Percentiles rank a stretch among this genome's conserved stretches.
These are phyloP conservation scores for Chrysocyon brachyurus DNA, from an alignment of 2,797 vertebrate species.

Conservation along the genomic window DNA sequence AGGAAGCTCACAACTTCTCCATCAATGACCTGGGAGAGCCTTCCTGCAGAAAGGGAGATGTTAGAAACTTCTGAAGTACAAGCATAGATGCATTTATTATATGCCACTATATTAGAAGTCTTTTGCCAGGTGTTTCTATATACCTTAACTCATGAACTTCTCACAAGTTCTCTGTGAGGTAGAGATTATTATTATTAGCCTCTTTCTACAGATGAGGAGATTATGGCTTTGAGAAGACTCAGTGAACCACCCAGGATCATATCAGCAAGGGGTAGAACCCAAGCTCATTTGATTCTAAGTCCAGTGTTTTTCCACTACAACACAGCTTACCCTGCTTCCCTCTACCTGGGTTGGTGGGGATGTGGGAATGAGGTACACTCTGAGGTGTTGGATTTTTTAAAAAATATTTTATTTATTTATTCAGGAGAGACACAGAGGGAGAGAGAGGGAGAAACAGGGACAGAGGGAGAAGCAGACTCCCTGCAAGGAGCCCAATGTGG, in stretches of 20 bases:
- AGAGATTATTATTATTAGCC: constrained; percentile 47
- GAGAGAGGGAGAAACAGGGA: too few species aligned
- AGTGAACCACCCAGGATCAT: constrained; percentile 12
- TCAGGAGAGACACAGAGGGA: too few species aligned
- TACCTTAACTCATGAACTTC: neutral
- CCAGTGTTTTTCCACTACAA: neutral
- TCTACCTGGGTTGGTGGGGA: neutral
- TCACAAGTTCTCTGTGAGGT: constrained; percentile 20
- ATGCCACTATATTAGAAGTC: neutral
- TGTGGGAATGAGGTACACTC: neutral
- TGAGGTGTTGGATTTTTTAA: constrained; percentile 27
- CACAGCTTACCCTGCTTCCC: neutral
- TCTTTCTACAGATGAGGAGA: constrained; percentile 11
- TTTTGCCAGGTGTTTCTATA: constrained; percentile 30
- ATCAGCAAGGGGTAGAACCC: neutral
- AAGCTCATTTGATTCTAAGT: constrained; percentile 48
- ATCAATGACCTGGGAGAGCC: constrained; percentile 9
- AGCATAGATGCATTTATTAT: constrained; percentile 30
- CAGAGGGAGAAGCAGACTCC: too few species aligned
- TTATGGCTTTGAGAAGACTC: constrained; percentile 19
- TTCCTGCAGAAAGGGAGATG: constrained; percentile 43
- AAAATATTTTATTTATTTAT: too few species aligned
- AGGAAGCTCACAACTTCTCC: constrained; percentile 6
- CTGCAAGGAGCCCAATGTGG: too few species aligned
- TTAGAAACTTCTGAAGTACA: constrained; percentile 36